A percentile compares a stretch with the other conserved stretches of the same genome.
Evolutionary conservation across 2,797 vertebrate genomes (phyloP).

Genomic region (Diglossa cyanea): DNA sequence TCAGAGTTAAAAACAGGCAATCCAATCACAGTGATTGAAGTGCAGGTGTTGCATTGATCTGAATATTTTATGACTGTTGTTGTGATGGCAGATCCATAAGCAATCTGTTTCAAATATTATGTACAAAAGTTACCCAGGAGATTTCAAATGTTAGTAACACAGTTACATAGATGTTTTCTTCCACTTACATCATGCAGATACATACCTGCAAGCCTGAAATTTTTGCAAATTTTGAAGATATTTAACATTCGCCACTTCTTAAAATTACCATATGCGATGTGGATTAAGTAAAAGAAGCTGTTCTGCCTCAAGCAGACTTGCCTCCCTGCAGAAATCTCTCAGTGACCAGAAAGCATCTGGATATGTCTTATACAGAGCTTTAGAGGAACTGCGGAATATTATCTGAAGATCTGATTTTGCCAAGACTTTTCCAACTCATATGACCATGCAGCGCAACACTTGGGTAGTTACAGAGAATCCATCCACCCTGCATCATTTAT

Average conservation of each 20-base stretch:
- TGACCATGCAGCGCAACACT: not conserved
- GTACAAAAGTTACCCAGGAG: not conserved
- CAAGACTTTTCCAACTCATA: not conserved
- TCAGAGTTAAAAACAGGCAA: not conserved
- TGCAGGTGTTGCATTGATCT: not conserved
- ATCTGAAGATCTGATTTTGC: not conserved
- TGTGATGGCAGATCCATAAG: not conserved
- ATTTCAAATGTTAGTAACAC: not conserved
- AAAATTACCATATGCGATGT: not conserved
- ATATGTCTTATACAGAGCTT: not conserved
- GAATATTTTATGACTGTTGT: not conserved
- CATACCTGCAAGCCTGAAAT: not conserved
- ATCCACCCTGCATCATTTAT: not conserved
- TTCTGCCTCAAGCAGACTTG: not conserved
- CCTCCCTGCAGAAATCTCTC: not conserved
- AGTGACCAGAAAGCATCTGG: not conserved
- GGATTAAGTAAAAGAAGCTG: not conserved
- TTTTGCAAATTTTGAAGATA: not conserved
- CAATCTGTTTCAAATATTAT: not conserved
- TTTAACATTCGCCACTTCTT: not conserved
- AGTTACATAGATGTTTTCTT: not conserved
- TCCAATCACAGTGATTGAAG: not conserved
- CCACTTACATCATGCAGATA: not conserved
- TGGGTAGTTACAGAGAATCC: not conserved
- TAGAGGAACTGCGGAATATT: not conserved